A percentile compares a stretch with the other conserved stretches of the same genome.
phyloP scores from a whole-genome alignment of 2,888 invertebrate genomes.

The Chironomus tentans region DNA sequence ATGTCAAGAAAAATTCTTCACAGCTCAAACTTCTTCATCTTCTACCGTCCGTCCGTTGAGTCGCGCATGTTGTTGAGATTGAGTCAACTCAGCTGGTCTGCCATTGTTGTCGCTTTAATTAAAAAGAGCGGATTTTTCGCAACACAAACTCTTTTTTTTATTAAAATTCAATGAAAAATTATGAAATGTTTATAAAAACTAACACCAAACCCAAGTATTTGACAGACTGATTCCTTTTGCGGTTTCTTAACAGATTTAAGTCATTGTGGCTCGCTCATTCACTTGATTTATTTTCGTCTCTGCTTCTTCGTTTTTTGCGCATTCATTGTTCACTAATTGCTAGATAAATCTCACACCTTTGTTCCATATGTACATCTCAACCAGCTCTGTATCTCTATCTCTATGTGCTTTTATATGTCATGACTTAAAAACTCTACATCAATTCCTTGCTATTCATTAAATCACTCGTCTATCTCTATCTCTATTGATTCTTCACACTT shows the following conservation, averaged over 20 bases:
- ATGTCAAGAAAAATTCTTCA: not conserved
- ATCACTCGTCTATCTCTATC: too few species aligned
- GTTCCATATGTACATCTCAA: not conserved
- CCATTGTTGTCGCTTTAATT: too few species aligned
- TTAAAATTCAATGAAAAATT: not conserved
- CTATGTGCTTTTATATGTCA: too few species aligned
- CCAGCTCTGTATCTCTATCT: too few species aligned
- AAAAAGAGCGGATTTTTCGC: too few species aligned
- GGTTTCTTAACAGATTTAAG: too few species aligned
- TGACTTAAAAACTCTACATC: too few species aligned
- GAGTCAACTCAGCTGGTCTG: too few species aligned
- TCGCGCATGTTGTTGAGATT: not conserved
- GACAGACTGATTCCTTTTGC: too few species aligned
- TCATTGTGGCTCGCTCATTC: too few species aligned
- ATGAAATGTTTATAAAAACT: not conserved
- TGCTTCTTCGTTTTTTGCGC: not conserved
- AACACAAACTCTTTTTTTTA: not conserved
- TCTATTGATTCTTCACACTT: too few species aligned
- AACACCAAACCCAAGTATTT: not conserved
- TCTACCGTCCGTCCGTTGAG: not conserved
- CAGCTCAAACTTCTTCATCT: not conserved
- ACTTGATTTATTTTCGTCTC: not conserved
- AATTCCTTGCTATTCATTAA: too few species aligned
- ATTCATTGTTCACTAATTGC: not conserved
- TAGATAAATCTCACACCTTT: slow-evolving; percentile 6